Conservation (phyloP, 2,113 vertebrate genomes). For the Zeus faber region DNA sequence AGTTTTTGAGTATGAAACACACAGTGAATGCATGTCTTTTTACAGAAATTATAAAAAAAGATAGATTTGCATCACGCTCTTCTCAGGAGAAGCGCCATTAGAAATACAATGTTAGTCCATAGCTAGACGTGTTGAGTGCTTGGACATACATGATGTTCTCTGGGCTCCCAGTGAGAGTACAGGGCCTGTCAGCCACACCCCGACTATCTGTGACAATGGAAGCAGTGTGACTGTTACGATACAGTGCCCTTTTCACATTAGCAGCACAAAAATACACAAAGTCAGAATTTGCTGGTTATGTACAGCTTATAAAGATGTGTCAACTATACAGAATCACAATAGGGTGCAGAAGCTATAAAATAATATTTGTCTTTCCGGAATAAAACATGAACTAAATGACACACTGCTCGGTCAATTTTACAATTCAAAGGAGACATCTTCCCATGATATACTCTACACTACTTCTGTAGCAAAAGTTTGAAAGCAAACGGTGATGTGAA, state of each 20-base stretch:
- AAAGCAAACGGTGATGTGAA: no score
- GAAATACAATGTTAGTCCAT: background rate
- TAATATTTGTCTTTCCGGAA: no score
- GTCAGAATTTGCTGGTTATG: background rate
- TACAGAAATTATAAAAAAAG: background rate
- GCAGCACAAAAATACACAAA: background rate
- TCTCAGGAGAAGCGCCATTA: background rate
- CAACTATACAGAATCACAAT: no score
- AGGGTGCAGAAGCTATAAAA: no score
- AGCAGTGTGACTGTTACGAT: constrained; percentile 1
- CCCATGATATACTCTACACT: no score
- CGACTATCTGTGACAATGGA: constrained; percentile 84
- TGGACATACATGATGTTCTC: constrained; percentile 96
- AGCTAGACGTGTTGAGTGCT: background rate
- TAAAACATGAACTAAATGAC: no score
- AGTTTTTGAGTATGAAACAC: background rate
- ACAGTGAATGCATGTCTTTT: no score
- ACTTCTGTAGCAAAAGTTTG: no score
- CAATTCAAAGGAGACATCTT: no score
- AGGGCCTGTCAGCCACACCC: constrained; percentile 95
- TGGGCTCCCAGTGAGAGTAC: constrained; percentile 92
- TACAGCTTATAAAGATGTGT: no score
- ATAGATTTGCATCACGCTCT: background rate
- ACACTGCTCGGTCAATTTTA: no score
- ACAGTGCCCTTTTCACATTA: background rate